Evolutionary conservation across 1,140 invertebrate species (phyloP).

Genomic region (Oryzaephilus surinamensis): DNA sequence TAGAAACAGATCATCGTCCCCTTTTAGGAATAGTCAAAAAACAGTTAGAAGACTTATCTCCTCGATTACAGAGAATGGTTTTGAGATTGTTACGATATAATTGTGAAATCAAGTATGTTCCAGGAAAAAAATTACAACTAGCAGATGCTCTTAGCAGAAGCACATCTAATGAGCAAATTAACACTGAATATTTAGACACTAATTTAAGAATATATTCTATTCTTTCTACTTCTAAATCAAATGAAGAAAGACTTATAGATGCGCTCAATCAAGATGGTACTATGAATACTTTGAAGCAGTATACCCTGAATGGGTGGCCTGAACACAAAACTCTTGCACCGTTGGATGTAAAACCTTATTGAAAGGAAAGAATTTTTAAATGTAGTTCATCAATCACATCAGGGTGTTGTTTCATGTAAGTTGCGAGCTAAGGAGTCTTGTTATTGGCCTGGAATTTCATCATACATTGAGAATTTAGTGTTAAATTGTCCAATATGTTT

Average conservation of each 20-base stretch:
- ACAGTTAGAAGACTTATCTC: slow-evolving; percentile 33
- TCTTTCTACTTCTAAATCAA: background rate
- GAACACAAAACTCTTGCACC: too few relatives aligned
- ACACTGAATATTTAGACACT: too few relatives aligned
- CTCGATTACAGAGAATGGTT: slow-evolving; percentile 35
- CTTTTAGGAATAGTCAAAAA: slow-evolving; percentile 36
- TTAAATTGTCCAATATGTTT: slow-evolving; percentile 22
- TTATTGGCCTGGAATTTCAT: slow-evolving; percentile 20
- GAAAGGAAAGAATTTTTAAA: too few relatives aligned
- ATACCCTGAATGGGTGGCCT: too few relatives aligned
- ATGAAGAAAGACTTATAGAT: background rate
- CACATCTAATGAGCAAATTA: too few relatives aligned
- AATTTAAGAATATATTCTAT: background rate
- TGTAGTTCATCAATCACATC: too few relatives aligned
- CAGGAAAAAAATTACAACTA: slow-evolving; percentile 26
- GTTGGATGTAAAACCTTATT: too few relatives aligned
- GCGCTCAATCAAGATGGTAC: background rate
- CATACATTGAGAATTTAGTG: slow-evolving; percentile 21
- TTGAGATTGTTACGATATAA: slow-evolving; percentile 34
- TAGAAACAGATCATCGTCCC: slow-evolving; percentile 39
- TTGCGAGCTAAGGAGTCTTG: too few relatives aligned
- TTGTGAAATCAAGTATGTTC: slow-evolving; percentile 30
- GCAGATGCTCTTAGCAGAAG: slow-evolving; percentile 30
- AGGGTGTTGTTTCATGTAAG: too few relatives aligned
- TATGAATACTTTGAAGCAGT: too few relatives aligned